phyloP scores from a whole-genome alignment of 2,888 invertebrate genomes.

The Fragum fragum region DNA sequence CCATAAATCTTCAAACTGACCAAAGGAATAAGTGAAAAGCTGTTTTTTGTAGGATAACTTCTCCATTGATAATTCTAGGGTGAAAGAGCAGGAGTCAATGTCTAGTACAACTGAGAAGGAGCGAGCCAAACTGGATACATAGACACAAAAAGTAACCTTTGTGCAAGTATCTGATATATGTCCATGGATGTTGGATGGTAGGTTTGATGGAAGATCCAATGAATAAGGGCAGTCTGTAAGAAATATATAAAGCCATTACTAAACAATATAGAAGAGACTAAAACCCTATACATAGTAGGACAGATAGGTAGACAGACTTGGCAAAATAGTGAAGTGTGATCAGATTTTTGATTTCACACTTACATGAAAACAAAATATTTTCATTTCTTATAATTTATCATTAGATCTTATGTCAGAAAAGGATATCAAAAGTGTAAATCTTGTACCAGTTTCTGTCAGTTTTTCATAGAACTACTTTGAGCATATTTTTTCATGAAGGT shows the following conservation, averaged over 20 bases:
- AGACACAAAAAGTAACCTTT: slow-evolving; percentile 65
- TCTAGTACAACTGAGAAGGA: slow-evolving; percentile 33
- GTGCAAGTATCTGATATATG: slow-evolving; percentile 61
- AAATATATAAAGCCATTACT: not conserved
- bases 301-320: too few species aligned
- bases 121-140: slow-evolving; percentile 21
- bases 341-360: too few species aligned
- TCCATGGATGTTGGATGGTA: slow-evolving; percentile 57
- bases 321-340: too few species aligned
- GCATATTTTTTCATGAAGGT: too few species aligned
- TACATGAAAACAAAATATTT: too few species aligned
- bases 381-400: too few species aligned
- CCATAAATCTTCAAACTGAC: slow-evolving; percentile 48
- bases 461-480: too few species aligned
- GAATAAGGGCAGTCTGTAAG: slow-evolving; percentile 39
- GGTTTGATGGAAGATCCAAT: slow-evolving; percentile 38
- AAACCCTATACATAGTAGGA: too few species aligned
- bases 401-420: too few species aligned
- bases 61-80: slow-evolving; percentile 59
- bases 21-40: slow-evolving; percentile 56
- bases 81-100: slow-evolving; percentile 63
- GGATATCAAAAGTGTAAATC: too few species aligned
- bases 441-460: too few species aligned
- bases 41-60: slow-evolving; percentile 55
- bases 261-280: too few species aligned